Evolutionary conservation across 2,888 invertebrate genomes (phyloP).

Genomic region (Phengaris arion): DNA sequence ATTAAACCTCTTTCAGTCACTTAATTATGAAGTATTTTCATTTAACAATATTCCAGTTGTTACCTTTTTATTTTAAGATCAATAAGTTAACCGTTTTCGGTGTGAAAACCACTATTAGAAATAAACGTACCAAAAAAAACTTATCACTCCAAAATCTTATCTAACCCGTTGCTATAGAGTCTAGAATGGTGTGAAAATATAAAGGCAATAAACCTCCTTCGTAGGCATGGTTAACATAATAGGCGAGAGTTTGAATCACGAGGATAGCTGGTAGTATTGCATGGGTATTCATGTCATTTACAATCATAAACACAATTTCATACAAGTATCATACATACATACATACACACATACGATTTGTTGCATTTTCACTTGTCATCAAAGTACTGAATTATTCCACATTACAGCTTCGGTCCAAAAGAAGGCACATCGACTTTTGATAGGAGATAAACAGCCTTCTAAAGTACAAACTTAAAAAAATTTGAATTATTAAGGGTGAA

Average conservation of each 20-base stretch:
- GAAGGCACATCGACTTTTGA: too few relatives aligned
- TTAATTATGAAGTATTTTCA: too few relatives aligned
- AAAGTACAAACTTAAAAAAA: too few relatives aligned
- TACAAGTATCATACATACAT: neutral
- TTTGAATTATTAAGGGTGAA: too few relatives aligned
- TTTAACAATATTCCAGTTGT: too few relatives aligned
- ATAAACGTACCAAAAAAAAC: conserved; percentile 11
- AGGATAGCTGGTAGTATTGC: conserved; percentile 47
- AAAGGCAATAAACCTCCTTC: conserved; percentile 11
- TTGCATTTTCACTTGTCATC: neutral
- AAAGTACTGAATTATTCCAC: neutral
- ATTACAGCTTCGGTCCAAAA: too few relatives aligned
- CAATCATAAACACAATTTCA: conserved; percentile 15
- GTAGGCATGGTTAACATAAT: conserved; percentile 43
- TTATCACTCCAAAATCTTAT: conserved; percentile 27
- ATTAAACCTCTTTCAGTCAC: too few relatives aligned
- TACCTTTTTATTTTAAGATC: too few relatives aligned
- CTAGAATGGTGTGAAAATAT: conserved; percentile 9
- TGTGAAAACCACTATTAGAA: neutral
- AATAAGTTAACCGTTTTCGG: neutral
- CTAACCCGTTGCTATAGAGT: neutral
- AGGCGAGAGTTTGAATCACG: conserved; percentile 54
- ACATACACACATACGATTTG: neutral
- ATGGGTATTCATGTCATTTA: conserved; percentile 37
- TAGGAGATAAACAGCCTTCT: too few relatives aligned